Percentiles rank a stretch among this genome's conserved stretches.
phyloP scores from a whole-genome alignment of 2,888 invertebrate species.

The Geophilus truncorum region DNA sequence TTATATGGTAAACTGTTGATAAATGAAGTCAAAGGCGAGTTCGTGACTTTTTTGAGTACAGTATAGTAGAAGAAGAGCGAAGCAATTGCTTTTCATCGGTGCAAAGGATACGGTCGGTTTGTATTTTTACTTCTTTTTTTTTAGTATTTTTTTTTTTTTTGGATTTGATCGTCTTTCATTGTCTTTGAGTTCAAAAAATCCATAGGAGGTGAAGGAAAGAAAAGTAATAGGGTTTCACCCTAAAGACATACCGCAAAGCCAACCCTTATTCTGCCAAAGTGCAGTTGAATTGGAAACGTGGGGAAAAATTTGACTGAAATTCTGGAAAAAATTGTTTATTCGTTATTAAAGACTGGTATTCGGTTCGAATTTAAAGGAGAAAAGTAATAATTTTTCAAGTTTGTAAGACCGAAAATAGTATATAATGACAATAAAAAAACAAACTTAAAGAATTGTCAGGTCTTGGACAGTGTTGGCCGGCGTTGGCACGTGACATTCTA shows the following conservation, averaged over 20 bases:
- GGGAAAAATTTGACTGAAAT: neutral
- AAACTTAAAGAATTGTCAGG: too few species aligned
- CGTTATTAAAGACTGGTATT: neutral
- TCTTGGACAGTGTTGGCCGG: too few species aligned
- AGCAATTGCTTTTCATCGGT: neutral
- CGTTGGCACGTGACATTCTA: too few species aligned
- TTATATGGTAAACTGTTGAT: neutral
- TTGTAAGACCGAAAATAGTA: too few species aligned
- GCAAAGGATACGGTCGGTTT: neutral
- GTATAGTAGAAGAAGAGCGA: neutral
- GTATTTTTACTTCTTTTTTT: neutral
- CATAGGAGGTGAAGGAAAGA: neutral
- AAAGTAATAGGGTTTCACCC: slow-evolving; percentile 12
- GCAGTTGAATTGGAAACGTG: neutral
- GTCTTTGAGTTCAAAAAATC: neutral
- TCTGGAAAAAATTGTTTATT: neutral
- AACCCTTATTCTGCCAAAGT: neutral
- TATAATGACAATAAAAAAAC: too few species aligned
- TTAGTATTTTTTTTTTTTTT: neutral
- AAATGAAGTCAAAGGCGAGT: neutral
- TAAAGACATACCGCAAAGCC: neutral
- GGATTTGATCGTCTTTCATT: slow-evolving; percentile 1
- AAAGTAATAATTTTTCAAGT: neutral
- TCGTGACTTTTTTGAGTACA: neutral
- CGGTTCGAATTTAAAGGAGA: neutral